phyloP scores from a whole-genome alignment of 2,797 vertebrate genomes.

The Esox masquinongy region DNA sequence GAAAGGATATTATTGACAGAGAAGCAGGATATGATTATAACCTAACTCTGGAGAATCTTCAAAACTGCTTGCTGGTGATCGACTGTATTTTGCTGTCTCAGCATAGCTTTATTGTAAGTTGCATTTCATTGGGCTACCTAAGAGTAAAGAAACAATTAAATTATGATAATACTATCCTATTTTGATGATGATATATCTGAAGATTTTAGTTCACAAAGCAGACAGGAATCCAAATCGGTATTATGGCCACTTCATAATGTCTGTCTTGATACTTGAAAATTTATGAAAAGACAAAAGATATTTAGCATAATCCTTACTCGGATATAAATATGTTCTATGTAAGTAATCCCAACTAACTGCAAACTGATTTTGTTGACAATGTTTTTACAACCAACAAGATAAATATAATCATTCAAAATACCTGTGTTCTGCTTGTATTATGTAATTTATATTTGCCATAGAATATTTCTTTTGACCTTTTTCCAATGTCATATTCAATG shows the following conservation, averaged over 20 bases:
- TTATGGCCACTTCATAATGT: not conserved
- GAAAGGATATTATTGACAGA: not conserved
- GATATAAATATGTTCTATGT: not conserved
- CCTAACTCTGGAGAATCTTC: not conserved
- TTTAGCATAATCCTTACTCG: not conserved
- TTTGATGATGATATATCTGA: not conserved
- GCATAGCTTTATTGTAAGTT: not conserved
- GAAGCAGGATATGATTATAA: not conserved
- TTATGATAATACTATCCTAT: not conserved
- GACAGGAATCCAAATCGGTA: not conserved
- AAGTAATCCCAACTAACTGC: not conserved
- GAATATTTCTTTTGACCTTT: not conserved
- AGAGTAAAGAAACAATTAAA: not conserved
- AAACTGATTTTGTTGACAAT: not conserved
- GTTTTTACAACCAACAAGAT: not conserved
- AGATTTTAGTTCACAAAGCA: not conserved
- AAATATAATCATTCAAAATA: not conserved
- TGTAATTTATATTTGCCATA: not conserved
- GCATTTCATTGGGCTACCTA: not conserved
- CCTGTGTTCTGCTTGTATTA: not conserved
- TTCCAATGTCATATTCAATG: not conserved
- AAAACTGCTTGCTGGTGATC: not conserved
- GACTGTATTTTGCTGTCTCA: not conserved
- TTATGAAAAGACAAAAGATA: not conserved
- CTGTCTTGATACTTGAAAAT: not conserved